Evolutionary conservation across 2,797 vertebrate genomes (phyloP), one percentile per base, ranked within the genome.

Genomic region (Neolamprologus multifasciatus): DNA sequence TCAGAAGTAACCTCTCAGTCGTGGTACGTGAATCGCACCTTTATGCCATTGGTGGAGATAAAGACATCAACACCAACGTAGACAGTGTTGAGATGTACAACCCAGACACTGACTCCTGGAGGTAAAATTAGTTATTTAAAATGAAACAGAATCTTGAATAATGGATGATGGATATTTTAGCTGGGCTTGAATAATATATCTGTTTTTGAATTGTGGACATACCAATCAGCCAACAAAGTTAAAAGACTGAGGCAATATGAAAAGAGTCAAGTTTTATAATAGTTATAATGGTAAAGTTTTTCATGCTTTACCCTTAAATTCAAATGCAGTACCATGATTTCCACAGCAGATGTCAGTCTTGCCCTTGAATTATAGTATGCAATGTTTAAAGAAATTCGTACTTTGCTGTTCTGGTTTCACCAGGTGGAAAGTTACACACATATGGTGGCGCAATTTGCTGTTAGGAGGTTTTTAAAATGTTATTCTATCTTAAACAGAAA

Each of bases 1-100:
- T 90, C 4, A 95, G 96, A 84, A 97, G 96, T 84, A 97, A 96
- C 91, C 96, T 97, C 74, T 90, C 92, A 16, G 2, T 96, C 51
- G 90, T 95, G 74, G 95, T 91, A 9, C 85, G 86, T 4, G 82
- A 86, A n/a, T 77, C 84, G 0, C 54, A 16, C 1, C 93, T 97
- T 48, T 96, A 94, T 13, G 96, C 96, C 50, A 92, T 97, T 7
- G 97, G 96, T 79, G 97, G 97, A 86, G 97, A 97, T 86, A 94
- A 87, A 52, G 92, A 96, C 79, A 92, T 96, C 81, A 95, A 93
- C 83, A 94, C 85, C 87, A 97, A 97, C 50, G 8, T 96, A 33
- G 93, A 95, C 85, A 97, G 93, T 4, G 96, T 97, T 79, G 96
- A 97, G 91, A 94, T 94, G 89, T 97, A 97, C 90, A 91, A 91